phyloP scores from a whole-genome alignment of 2,113 vertebrate genomes.

The Periophthalmus modestus region DNA sequence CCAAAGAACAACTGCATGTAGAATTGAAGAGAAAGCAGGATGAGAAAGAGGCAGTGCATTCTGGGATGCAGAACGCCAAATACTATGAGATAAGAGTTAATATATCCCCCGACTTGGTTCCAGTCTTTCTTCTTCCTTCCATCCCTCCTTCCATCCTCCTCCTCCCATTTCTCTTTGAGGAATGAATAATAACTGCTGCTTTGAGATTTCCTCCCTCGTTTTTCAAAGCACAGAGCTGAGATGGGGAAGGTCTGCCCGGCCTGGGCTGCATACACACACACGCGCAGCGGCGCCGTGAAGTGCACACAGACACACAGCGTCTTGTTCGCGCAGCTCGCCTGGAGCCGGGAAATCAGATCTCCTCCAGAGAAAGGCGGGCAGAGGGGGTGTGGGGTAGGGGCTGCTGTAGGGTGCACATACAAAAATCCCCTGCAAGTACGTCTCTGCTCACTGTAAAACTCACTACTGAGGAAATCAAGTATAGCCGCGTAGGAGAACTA shows the following conservation, averaged over 20 bases:
- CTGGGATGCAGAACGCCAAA: slow-evolving; percentile 67
- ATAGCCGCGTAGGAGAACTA: slow-evolving; percentile 58
- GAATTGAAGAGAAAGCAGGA: slow-evolving; percentile 44
- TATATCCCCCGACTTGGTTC: slow-evolving; percentile 71
- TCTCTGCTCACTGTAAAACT: slow-evolving; percentile 50
- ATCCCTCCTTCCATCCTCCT: slow-evolving; percentile 46
- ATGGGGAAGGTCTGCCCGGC: slow-evolving; percentile 77
- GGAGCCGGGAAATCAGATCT: slow-evolving; percentile 74
- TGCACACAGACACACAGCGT: slow-evolving; percentile 53
- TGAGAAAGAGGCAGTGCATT: slow-evolving; percentile 47
- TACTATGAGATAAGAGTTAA: slow-evolving; percentile 75
- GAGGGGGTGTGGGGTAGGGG: slow-evolving; percentile 13
- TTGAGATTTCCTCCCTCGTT: slow-evolving; percentile 77
- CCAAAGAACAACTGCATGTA: slow-evolving; percentile 42
- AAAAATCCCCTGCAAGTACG: slow-evolving; percentile 60
- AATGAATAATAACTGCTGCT: slow-evolving; percentile 81
- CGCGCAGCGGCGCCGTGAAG: background rate
- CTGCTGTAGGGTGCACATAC: slow-evolving; percentile 58
- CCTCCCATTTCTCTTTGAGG: slow-evolving; percentile 74
- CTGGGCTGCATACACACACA: slow-evolving; percentile 35
- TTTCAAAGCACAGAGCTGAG: slow-evolving; percentile 75
- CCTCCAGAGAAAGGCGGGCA: slow-evolving; percentile 54
- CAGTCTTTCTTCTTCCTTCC: slow-evolving; percentile 67
- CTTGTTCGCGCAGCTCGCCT: slow-evolving; percentile 72
- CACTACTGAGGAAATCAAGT: slow-evolving; percentile 52